These are phyloP conservation scores for Thunnus albacares DNA, from an alignment of 2,797 vertebrate species.

Conservation along the genomic window DNA sequence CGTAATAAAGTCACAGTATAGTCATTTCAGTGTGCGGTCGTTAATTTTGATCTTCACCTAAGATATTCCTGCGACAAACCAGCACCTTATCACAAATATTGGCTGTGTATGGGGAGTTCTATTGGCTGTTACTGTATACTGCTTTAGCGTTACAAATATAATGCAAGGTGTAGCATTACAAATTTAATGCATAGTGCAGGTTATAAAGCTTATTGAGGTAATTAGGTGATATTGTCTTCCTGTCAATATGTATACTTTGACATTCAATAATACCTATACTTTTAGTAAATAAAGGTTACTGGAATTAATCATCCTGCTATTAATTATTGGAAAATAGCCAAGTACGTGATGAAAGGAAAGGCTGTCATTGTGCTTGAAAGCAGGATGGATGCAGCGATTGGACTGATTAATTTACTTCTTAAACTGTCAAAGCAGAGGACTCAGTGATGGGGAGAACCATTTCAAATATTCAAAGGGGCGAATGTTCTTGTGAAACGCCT, in stretches of 20 bases:
- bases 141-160: conserved; percentile 30
- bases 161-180: not conserved
- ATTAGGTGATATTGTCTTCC: conserved; percentile 61
- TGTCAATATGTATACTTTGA: conserved; percentile 57
- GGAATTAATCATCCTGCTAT: conserved; percentile 69
- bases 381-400: conserved; percentile 76
- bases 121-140: conserved; percentile 4
- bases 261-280: conserved; percentile 61
- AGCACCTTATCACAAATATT: no score
- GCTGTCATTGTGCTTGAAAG: conserved; percentile 81
- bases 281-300: conserved; percentile 72
- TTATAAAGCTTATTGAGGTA: conserved; percentile 37
- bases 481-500: conserved; percentile 84
- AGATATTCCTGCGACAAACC: no score
- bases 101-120: no score
- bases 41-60: no score
- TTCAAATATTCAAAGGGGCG: conserved; percentile 83
- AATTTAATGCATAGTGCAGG: conserved; percentile 30
- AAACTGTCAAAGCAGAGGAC: conserved; percentile 79
- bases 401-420: conserved; percentile 84
- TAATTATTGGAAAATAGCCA: conserved; percentile 78
- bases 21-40: no score
- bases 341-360: conserved; percentile 76
- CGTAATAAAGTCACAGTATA: no score
- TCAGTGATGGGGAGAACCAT: conserved; percentile 76